Base-by-base conservation (phyloP, 2,797 vertebrate species). In the Amniataba percoides region DNA sequence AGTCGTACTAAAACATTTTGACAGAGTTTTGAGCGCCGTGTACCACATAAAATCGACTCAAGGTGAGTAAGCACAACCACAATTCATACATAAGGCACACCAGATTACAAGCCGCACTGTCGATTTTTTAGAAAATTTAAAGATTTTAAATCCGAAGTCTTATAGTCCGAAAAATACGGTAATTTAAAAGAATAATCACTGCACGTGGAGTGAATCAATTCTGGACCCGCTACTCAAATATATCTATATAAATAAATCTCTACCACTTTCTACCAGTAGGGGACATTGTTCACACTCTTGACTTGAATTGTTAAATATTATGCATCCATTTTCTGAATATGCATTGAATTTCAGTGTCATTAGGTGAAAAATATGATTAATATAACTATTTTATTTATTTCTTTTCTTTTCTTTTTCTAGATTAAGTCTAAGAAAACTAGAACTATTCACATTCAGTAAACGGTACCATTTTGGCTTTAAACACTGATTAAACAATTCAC, bases 171-270 rank as follows among this genome's bases (percentile, higher is more conserved):
- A n/a, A n/a, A n/a, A n/a, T n/a, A n/a, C n/a, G n/a, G n/a, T n/a
- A n/a, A n/a, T n/a, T n/a, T n/a, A n/a, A n/a, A n/a, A n/a, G n/a
- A 78, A 45, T 36, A 42, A 42, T 25, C 45, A 23, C 21, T 52
- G 45, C 8, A 25, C 34, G 36, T 42, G 69, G 48, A 25, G 4
- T 45, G 9, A 27, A 25, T 71, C 14, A 7, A n/a, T 31, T 10
- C 40, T 51, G 23, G 64, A 25, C 18, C 56, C 18, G 21, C 59
- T 63, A 19, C 18, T 40, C 3, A n/a, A n/a, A n/a, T n/a, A n/a
- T n/a, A n/a, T n/a, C n/a, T n/a, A n/a, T n/a, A n/a, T 49, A 27
- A 27, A 27, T 55, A 12, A 7, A 10, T 27, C 7, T 46, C 15
- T 55, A 4, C 6, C 7, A 11, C 36, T 34, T 3, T 11, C n/a